Base-by-base conservation (phyloP, 2,888 invertebrate species). In the Platycheirus albimanus region DNA sequence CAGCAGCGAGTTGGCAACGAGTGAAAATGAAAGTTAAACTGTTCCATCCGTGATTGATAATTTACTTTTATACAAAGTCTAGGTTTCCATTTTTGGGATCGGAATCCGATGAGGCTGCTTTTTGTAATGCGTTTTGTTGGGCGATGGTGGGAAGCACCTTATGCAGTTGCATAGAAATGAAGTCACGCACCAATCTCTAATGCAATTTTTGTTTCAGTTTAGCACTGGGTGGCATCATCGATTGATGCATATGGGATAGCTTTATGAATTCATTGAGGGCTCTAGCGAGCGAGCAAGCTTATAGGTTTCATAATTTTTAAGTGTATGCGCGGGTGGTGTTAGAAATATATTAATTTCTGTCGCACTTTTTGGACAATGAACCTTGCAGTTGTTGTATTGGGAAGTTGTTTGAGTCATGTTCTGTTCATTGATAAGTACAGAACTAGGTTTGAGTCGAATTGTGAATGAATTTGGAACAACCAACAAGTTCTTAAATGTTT, bases 121-220 rank as follows among this genome's bases (percentile, higher is more conserved):
- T n/a, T n/a, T 33, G 15, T 70, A 43, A n/a, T n/a, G n/a, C n/a
- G n/a, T n/a, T n/a, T n/a, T n/a, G n/a, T n/a, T 72, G 49, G 78
- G 83, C 54, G 81, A 61, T 41, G 77, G 45, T n/a, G n/a, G n/a
- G n/a, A n/a, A 38, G 58, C 67, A 49, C 77, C 77, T 61, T 69
- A 78, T 83, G 72, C 78, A 83, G 78, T 51, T 58, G 78, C 83
- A 78, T 83, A 41, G 72, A 72, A 83, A 83, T 83, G 19, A 63
- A 83, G 78, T 83, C 83, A 83, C 83, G 83, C 83, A 70, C 81
- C 41, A 77, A 83, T 77, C 81, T 83, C 78, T 83, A 83, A 78
- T 83, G 83, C 83, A 83, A 83, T 74, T 74, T 49, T 43, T 28
- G 1, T 5, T 17, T 52, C 17, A 15, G 17, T 56, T 43, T 24